A percentile compares a stretch with the other conserved stretches of the same genome.
Conservation (phyloP, 2,113 vertebrate species). For the Peromyscus polionotus region DNA sequence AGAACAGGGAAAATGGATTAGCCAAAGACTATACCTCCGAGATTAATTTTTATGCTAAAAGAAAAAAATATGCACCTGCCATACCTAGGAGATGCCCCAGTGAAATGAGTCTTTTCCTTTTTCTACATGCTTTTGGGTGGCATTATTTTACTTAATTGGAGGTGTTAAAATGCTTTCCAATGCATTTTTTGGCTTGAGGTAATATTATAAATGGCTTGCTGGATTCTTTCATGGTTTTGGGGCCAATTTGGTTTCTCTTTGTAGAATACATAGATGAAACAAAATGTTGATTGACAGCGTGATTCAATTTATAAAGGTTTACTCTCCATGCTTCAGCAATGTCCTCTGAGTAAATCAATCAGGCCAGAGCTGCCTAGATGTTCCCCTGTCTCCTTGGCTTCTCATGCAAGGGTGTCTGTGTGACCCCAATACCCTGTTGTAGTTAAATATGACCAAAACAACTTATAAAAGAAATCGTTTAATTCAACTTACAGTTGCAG, state of each 20-base stretch:
- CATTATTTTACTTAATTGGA: constrained; percentile 50
- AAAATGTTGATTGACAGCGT: constrained; percentile 1
- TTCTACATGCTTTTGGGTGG: neutral
- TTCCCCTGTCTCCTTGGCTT: rapidly evolving
- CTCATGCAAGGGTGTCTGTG: neutral
- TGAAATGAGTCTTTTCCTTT: neutral
- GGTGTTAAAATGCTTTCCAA: constrained; percentile 46
- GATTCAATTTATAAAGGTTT: constrained; percentile 13
- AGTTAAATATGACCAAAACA: neutral
- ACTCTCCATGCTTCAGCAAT: neutral
- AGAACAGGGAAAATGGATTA: rapidly evolving
- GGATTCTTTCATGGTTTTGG: constrained; percentile 26
- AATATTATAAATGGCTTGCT: constrained; percentile 19
- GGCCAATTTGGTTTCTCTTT: constrained; percentile 26
- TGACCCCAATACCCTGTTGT: neutral
- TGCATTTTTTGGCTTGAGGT: neutral
- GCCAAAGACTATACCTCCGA: neutral
- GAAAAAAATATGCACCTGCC: neutral
- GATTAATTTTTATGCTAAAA: neutral
- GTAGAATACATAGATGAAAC: neutral
- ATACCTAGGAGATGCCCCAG: neutral
- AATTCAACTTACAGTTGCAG: neutral
- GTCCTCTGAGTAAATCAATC: neutral
- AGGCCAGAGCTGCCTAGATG: neutral
- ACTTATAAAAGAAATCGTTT: neutral